phyloP scores from a whole-genome alignment of 2,113 vertebrate species.

The Dromaius novaehollandiae region DNA sequence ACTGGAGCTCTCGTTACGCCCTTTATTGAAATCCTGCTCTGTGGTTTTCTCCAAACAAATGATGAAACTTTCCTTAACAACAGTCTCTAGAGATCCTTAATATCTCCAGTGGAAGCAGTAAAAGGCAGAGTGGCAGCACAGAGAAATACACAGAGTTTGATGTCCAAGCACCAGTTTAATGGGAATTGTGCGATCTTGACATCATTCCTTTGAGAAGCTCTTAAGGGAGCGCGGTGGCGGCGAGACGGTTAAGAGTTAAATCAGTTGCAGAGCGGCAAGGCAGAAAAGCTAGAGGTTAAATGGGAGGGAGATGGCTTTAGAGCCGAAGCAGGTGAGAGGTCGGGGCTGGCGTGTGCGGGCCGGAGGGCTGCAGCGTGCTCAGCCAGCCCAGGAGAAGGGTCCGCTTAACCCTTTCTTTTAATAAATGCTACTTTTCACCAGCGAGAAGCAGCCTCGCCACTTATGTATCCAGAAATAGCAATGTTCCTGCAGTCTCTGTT shows the following conservation, averaged over 20 bases:
- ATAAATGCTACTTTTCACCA: not conserved
- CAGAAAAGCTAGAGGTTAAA: not conserved
- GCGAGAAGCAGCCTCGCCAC: not conserved
- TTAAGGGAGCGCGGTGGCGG: not conserved
- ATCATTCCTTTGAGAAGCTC: not conserved
- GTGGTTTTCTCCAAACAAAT: not conserved
- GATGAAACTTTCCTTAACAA: not conserved
- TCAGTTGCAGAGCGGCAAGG: not conserved
- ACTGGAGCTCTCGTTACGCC: not conserved
- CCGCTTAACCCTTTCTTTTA: not conserved
- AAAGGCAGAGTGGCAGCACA: not conserved
- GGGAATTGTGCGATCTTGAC: not conserved
- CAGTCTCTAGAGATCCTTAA: fast-evolving
- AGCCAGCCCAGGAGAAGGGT: not conserved
- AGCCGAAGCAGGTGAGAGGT: slow-evolving; percentile 34
- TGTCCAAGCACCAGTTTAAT: not conserved
- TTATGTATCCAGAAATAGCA: fast-evolving
- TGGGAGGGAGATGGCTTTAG: not conserved
- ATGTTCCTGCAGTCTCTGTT: not conserved
- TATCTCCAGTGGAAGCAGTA: not conserved
- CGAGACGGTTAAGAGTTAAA: slow-evolving; percentile 17
- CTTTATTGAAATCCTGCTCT: not conserved
- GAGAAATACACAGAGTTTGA: fast-evolving
- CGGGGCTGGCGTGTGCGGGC: slow-evolving; percentile 22
- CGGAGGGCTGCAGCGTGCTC: not conserved